Evolutionary conservation across 2,797 vertebrate species (phyloP).

Genomic region (Poecilia gillii): DNA sequence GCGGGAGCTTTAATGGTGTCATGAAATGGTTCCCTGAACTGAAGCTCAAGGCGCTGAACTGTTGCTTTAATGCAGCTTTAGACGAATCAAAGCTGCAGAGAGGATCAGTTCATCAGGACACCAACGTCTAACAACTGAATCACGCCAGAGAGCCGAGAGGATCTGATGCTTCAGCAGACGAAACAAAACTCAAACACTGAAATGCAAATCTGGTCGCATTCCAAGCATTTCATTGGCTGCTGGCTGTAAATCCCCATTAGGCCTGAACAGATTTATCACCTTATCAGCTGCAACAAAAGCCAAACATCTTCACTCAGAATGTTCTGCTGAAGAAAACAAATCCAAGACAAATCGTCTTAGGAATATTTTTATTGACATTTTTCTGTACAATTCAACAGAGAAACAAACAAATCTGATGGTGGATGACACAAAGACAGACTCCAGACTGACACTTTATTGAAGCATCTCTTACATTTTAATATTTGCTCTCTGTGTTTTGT

Average conservation of each 20-base stretch:
- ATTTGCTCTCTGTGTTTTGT: neutral
- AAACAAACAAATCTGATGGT: neutral
- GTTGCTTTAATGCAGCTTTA: constrained; percentile 5
- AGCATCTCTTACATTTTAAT: neutral
- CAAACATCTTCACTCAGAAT: neutral
- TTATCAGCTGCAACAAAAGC: neutral
- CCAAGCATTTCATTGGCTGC: neutral
- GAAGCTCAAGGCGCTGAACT: neutral
- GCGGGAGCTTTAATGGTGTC: constrained; percentile 42
- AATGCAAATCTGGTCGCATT: neutral
- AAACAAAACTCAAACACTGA: neutral
- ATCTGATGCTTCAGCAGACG: neutral
- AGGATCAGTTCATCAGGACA: neutral
- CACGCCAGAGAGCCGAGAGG: neutral
- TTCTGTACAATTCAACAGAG: neutral
- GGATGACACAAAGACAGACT: neutral
- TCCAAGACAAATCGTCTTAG: neutral
- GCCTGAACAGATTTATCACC: neutral
- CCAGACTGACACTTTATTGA: neutral
- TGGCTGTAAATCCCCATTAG: neutral
- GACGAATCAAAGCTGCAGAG: neutral
- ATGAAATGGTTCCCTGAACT: constrained; percentile 15
- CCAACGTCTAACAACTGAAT: neutral
- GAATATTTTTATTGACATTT: neutral
- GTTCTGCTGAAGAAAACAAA: neutral